Percentiles rank a stretch among this genome's conserved stretches.
These are phyloP conservation scores for Vandiemenella viatica DNA, from an alignment of 2,888 invertebrate species.

Conservation along the genomic window DNA sequence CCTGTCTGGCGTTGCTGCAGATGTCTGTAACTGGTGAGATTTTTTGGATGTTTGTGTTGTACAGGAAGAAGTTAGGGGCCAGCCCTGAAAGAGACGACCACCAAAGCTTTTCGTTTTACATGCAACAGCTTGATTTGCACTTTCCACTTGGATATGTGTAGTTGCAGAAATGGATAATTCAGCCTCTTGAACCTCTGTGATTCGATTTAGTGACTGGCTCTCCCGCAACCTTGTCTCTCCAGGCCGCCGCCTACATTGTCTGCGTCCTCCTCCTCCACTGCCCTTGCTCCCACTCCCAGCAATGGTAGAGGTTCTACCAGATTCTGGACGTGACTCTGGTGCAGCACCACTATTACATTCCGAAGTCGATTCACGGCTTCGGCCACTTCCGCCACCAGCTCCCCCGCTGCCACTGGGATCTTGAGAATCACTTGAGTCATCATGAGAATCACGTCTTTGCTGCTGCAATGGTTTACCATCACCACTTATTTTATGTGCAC, in stretches of 20 bases:
- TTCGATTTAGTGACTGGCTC: conserved; percentile 70
- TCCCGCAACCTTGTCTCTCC: conserved; percentile 55
- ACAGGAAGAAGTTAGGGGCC: conserved; percentile 22
- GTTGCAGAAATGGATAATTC: conserved; percentile 22
- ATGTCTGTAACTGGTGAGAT: neutral
- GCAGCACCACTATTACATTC: conserved; percentile 13
- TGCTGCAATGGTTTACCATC: conserved; percentile 40
- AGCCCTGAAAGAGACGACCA: conserved; percentile 34
- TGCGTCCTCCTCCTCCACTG: conserved; percentile 23
- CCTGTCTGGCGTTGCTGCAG: neutral
- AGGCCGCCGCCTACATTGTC: conserved; percentile 34
- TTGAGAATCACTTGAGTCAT: conserved; percentile 74
- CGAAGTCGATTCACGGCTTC: neutral
- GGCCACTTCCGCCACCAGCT: conserved; percentile 24
- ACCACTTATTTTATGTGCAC: conserved; percentile 47
- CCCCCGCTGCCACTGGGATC: conserved; percentile 43
- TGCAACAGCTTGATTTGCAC: conserved; percentile 21
- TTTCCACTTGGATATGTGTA: conserved; percentile 11
- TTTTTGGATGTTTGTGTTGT: conserved; percentile 6
- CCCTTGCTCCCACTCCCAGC: conserved; percentile 19
- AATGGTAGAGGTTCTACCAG: conserved; percentile 12
- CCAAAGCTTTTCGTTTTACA: conserved; percentile 35
- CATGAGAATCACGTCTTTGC: conserved; percentile 60
- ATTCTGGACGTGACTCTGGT: conserved; percentile 13
- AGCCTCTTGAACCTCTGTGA: conserved; percentile 72